Evolutionary conservation across 1,140 invertebrate species (phyloP).

Genomic region (Drosophila gunungcola): DNA sequence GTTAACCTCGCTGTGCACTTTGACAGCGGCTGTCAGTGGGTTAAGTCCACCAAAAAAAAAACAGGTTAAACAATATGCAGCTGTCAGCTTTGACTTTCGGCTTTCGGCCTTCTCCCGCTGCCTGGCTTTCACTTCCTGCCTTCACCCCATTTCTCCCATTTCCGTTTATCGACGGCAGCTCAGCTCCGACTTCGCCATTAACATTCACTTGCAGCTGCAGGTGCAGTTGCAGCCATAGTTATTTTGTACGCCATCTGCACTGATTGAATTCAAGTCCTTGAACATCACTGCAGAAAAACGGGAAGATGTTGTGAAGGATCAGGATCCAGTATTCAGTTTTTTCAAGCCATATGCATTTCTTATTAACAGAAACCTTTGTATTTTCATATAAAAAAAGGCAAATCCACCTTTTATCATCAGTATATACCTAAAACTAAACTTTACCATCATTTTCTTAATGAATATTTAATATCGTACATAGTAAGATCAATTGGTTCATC

Average conservation of each 20-base stretch:
- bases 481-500: no score
- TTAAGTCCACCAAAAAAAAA: slow-evolving; percentile 18
- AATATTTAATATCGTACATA: no score
- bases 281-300: neutral
- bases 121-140: neutral
- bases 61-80: slow-evolving; percentile 28
- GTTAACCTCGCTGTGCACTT: slow-evolving; percentile 28
- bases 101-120: neutral
- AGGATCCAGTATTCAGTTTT: no score
- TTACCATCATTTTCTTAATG: no score
- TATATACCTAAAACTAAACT: neutral
- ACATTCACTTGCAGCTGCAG: slow-evolving; percentile 10
- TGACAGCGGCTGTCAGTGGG: slow-evolving; percentile 48
- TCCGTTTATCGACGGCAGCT: slow-evolving; percentile 16
- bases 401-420: neutral
- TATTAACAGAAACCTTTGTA: no score
- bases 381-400: no score
- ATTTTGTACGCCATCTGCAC: slow-evolving; percentile 22
- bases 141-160: neutral
- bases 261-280: slow-evolving; percentile 26
- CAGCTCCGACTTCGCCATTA: slow-evolving; percentile 16
- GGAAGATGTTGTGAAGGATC: no score
- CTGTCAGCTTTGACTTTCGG: neutral
- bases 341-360: no score
- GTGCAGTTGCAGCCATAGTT: neutral